These are phyloP conservation scores for Gnathonemus echidnorhynchus DNA, from an alignment of 2,113 vertebrate species.

Conservation along the genomic window DNA sequence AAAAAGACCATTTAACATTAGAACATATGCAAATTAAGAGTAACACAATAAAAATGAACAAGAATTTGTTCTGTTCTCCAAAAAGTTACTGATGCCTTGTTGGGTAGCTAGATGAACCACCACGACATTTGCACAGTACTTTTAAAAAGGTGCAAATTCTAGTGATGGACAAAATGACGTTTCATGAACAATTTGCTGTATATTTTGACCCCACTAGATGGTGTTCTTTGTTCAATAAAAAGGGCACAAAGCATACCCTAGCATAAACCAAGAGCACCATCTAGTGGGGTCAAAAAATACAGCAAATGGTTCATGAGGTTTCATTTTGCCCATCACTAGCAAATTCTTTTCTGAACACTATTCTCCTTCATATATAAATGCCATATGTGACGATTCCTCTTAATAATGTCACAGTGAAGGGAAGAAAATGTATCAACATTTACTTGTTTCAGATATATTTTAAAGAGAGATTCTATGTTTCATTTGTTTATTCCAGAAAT, in stretches of 20 bases:
- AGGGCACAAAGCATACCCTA: background rate
- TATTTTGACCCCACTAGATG: background rate
- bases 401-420: background rate
- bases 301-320: background rate
- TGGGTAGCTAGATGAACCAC: no score
- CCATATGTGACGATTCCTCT: background rate
- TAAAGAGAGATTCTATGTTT: background rate
- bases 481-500: conserved; percentile 49
- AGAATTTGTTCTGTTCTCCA: no score
- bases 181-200: background rate
- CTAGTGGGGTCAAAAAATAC: background rate
- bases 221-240: background rate
- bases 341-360: background rate
- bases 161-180: background rate
- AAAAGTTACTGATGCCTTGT: no score
- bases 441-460: background rate
- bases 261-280: background rate
- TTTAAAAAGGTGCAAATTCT: background rate
- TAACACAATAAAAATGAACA: no score
- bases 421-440: background rate
- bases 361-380: background rate
- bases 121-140: no score
- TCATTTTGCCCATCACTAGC: background rate
- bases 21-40: no score
- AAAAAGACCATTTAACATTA: no score